Percentiles rank a stretch among this genome's conserved stretches.
These are phyloP conservation scores for Acanthosepion lycidas DNA, from an alignment of 2,888 invertebrate species.

Conservation along the genomic window DNA sequence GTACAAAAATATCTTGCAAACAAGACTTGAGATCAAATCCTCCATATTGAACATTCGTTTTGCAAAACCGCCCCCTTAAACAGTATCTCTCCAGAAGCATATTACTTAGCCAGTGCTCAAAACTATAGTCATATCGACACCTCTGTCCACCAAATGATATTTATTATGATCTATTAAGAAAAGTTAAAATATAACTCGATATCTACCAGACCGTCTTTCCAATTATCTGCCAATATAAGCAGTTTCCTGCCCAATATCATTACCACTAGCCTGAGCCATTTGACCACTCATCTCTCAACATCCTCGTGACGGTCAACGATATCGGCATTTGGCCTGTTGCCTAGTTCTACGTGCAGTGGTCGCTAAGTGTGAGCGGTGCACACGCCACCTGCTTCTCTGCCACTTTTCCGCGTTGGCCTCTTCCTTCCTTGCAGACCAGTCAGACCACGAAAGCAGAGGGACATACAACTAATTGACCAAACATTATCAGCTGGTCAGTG, in stretches of 20 bases:
- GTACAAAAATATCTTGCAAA: too few relatives aligned
- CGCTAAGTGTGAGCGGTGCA: not conserved
- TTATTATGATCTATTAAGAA: not conserved
- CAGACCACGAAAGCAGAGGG: not conserved
- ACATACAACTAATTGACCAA: constrained; percentile 21
- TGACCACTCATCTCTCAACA: not conserved
- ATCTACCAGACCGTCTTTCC: not conserved
- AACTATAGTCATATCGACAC: too few relatives aligned
- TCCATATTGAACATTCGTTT: too few relatives aligned
- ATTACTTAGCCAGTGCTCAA: too few relatives aligned
- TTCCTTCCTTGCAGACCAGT: not conserved
- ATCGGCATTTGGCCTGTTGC: not conserved
- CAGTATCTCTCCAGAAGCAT: too few relatives aligned
- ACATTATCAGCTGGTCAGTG: constrained; percentile 33
- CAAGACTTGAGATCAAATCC: too few relatives aligned
- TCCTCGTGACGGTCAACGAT: not conserved
- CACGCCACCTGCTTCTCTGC: not conserved
- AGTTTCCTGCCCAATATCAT: not conserved
- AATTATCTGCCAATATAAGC: not conserved
- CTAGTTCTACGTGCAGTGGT: not conserved
- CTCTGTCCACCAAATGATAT: too few relatives aligned
- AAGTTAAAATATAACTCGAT: not conserved
- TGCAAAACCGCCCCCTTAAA: too few relatives aligned
- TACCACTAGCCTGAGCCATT: not conserved
- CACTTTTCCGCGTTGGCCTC: not conserved